Evolutionary conservation across 2,888 invertebrate genomes (phyloP).

Genomic region (Pandemis heparana): DNA sequence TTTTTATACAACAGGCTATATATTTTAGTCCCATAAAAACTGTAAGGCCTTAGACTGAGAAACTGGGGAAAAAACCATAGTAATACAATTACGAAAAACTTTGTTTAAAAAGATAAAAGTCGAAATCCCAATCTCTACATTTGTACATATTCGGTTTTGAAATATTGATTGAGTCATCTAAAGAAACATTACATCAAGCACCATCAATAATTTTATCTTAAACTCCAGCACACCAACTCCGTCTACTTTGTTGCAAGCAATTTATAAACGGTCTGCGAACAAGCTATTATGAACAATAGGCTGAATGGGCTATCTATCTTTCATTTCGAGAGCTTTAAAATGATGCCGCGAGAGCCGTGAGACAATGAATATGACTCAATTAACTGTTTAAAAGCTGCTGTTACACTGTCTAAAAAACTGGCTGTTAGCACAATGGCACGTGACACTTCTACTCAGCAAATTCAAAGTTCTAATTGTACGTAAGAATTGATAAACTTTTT

Average conservation of each 20-base stretch:
- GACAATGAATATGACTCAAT: conserved; percentile 13
- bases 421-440: background rate
- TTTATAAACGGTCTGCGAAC: conserved; percentile 4
- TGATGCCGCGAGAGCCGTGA: conserved; percentile 7
- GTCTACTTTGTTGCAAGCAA: background rate
- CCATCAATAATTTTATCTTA: background rate
- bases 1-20: too few species aligned
- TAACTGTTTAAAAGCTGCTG: conserved; percentile 1
- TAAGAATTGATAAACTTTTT: too few species aligned
- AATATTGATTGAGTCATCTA: background rate
- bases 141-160: background rate
- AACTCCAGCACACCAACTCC: background rate
- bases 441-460: background rate
- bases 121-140: background rate
- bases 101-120: too few species aligned
- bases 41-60: too few species aligned
- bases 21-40: too few species aligned
- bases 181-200: background rate
- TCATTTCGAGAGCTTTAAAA: conserved; percentile 11
- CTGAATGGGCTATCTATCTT: conserved; percentile 2
- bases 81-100: too few species aligned
- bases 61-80: too few species aligned
- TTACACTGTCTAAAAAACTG: conserved; percentile 8
- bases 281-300: conserved; percentile 22
- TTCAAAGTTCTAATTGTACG: too few species aligned